These are phyloP conservation scores for Flexamia atlantica DNA, from an alignment of 2,888 invertebrate genomes.

Conservation along the genomic window DNA sequence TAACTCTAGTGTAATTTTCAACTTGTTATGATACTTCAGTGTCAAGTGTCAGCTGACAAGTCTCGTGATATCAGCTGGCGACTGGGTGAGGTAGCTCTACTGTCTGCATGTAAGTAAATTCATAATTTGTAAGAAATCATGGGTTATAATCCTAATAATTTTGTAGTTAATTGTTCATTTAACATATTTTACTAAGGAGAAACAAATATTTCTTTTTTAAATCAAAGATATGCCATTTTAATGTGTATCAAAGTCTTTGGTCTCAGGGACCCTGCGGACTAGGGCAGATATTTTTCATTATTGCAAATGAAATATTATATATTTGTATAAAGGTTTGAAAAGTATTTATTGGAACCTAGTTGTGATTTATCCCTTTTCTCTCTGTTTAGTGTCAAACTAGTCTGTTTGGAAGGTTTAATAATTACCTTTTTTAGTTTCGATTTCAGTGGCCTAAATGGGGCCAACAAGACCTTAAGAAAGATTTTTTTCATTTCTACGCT, in stretches of 20 bases:
- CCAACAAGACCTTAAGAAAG: no score
- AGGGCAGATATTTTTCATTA: background rate
- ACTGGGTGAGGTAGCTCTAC: constrained; percentile 67
- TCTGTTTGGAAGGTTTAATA: no score
- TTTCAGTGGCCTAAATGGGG: no score
- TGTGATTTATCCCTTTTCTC: no score
- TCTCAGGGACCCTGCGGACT: background rate
- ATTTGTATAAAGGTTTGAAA: background rate
- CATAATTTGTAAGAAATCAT: constrained; percentile 38
- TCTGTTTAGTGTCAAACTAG: no score
- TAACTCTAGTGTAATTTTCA: no score
- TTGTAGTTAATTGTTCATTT: constrained; percentile 1
- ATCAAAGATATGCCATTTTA: background rate
- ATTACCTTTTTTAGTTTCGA: no score
- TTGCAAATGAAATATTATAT: background rate
- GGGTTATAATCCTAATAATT: background rate
- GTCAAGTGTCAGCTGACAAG: constrained; percentile 67
- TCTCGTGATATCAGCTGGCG: constrained; percentile 69
- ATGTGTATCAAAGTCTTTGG: background rate
- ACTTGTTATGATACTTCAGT: background rate
- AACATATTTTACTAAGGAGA: background rate
- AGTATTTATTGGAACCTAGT: background rate
- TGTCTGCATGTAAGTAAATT: constrained; percentile 62
- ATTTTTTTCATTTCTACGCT: no score
- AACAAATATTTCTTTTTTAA: background rate